Percentiles rank a stretch among this genome's conserved stretches.
Conservation (phyloP, 1,140 invertebrate species). For the Euglossa dilemma region DNA sequence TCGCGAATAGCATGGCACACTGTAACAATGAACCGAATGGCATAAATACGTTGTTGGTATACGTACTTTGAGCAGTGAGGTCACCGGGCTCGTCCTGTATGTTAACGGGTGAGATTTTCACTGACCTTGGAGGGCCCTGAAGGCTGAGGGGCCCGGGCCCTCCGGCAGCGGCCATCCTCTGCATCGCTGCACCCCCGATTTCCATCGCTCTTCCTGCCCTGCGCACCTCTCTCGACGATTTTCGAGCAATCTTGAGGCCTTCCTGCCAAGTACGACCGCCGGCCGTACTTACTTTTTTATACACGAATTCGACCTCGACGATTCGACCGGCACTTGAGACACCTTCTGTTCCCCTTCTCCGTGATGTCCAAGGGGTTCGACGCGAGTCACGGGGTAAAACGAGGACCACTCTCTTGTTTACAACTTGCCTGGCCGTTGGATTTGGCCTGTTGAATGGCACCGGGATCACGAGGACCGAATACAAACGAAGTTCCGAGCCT, state of each 20-base stretch:
- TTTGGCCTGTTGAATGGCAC: background rate
- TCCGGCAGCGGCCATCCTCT: constrained; percentile 74
- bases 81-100: constrained; percentile 82
- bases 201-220: constrained; percentile 68
- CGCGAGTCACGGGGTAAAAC: no score
- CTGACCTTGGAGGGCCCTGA: constrained; percentile 80
- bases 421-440: no score
- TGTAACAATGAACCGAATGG: background rate
- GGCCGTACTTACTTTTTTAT: constrained; percentile 53
- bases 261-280: constrained; percentile 61
- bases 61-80: constrained; percentile 84
- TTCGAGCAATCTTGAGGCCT: constrained; percentile 75
- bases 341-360: no score
- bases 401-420: no score
- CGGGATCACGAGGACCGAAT: background rate
- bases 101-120: constrained; percentile 85
- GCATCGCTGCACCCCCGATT: constrained; percentile 78
- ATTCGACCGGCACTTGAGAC: background rate
- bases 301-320: constrained; percentile 16
- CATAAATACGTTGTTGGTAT: constrained; percentile 5
- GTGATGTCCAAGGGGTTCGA: background rate
- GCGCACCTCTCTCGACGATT: constrained; percentile 69
- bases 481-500: no score
- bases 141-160: constrained; percentile 79
- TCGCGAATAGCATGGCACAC: background rate